phyloP scores from a whole-genome alignment of 2,888 invertebrate species.

The Leucozona laternaria region DNA sequence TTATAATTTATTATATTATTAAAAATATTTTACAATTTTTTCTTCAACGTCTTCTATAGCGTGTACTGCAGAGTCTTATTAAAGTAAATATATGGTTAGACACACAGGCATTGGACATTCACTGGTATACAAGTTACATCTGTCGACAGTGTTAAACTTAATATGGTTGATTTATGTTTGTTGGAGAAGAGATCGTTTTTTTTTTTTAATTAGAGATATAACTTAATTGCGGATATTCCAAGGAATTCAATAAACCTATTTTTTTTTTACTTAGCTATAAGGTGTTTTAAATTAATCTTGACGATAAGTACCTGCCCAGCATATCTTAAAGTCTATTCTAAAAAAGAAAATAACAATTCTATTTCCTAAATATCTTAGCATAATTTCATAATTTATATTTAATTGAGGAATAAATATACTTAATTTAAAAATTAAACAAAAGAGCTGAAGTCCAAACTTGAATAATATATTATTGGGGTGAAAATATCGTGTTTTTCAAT shows the following conservation, averaged over 20 bases:
- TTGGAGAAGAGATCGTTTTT: not conserved
- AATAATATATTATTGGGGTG: not conserved
- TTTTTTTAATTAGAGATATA: conserved; percentile 33
- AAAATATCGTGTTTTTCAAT: too few relatives aligned
- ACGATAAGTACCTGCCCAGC: too few relatives aligned
- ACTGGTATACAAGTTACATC: conserved; percentile 18
- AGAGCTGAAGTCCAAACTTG: conserved; percentile 12
- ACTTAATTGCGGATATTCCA: conserved; percentile 21
- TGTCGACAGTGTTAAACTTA: conserved; percentile 44
- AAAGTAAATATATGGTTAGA: conserved; percentile 4
- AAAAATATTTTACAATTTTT: conserved; percentile 36
- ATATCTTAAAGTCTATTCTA: not conserved
- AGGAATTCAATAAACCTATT: not conserved
- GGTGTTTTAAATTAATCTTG: not conserved
- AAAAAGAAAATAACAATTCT: not conserved
- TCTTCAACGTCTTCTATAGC: conserved; percentile 11
- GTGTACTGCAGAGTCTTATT: not conserved
- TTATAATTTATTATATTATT: conserved; percentile 35
- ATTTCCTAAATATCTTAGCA: not conserved
- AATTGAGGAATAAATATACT: not conserved
- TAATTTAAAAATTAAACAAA: not conserved
- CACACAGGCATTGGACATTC: not conserved
- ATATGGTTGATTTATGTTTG: conserved; percentile 38
- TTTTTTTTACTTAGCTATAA: not conserved
- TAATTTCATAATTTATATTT: not conserved